Evolutionary conservation across 2,797 vertebrate species (phyloP).

Genomic region (Oceanodroma leucorhoa): DNA sequence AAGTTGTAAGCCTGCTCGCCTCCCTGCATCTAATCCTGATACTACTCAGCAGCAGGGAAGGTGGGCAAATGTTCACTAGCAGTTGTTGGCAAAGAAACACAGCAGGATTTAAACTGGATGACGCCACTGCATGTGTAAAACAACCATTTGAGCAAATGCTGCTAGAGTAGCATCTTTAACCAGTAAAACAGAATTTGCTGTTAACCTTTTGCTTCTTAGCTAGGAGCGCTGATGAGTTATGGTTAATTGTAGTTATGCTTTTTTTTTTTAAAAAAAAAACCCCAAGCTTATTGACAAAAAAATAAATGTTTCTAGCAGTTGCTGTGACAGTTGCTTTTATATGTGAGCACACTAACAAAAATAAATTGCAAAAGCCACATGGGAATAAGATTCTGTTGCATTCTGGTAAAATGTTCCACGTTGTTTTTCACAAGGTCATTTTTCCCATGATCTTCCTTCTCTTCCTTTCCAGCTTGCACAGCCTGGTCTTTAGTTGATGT

Average conservation of each 20-base stretch:
- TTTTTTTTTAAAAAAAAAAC: background rate
- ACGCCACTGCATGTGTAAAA: conserved; percentile 58
- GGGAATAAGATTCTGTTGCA: background rate
- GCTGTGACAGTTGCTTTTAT: background rate
- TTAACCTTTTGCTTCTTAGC: conserved; percentile 56
- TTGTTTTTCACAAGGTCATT: background rate
- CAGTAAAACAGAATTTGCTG: conserved; percentile 39
- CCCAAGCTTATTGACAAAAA: background rate
- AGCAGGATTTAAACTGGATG: conserved; percentile 67
- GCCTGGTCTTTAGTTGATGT: background rate
- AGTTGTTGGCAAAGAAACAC: conserved; percentile 72
- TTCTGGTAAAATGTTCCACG: background rate
- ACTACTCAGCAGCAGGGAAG: conserved; percentile 68
- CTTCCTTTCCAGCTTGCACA: background rate
- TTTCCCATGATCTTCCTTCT: background rate
- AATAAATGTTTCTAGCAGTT: background rate
- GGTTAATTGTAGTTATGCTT: background rate
- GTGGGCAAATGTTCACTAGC: conserved; percentile 70
- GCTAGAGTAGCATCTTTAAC: conserved; percentile 44
- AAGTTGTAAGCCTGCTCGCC: conserved; percentile 68
- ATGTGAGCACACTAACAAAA: background rate
- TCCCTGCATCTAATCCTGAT: conserved; percentile 70
- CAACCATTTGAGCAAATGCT: conserved; percentile 64
- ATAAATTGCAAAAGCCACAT: background rate
- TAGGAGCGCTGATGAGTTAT: background rate